A percentile compares a stretch with the other conserved stretches of the same genome.
These are phyloP conservation scores for Cancer borealis DNA, from an alignment of 2,888 invertebrate genomes.

Conservation along the genomic window DNA sequence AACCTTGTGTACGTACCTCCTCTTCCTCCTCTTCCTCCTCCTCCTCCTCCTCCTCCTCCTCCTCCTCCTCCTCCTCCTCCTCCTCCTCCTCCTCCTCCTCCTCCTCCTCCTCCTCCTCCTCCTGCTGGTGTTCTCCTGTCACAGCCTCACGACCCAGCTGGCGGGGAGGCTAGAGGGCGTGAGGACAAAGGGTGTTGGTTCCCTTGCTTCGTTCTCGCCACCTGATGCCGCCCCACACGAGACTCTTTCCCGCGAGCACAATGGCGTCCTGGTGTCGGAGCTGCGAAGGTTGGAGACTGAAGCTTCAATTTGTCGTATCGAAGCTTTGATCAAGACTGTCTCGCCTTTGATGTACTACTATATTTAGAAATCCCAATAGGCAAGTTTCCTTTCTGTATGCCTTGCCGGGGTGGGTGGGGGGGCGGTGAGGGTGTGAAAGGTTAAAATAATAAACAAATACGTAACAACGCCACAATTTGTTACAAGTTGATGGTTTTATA, in stretches of 20 bases:
- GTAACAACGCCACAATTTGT: neutral
- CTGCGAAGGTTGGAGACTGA: neutral
- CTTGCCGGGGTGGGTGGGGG: neutral
- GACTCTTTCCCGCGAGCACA: neutral
- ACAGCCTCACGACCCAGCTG: conserved; percentile 5
- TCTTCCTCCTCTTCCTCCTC: neutral
- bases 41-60: neutral
- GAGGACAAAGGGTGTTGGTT: conserved; percentile 9
- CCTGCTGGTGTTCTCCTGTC: neutral
- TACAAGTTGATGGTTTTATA: neutral
- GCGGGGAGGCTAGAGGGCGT: neutral
- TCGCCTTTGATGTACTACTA: neutral
- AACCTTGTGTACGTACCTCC: neutral
- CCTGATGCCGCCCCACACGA: conserved; percentile 4
- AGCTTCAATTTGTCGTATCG: conserved; percentile 3
- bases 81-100: neutral
- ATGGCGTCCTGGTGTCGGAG: neutral
- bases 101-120: neutral
- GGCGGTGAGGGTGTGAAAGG: neutral
- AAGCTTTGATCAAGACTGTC: conserved; percentile 15
- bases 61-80: neutral
- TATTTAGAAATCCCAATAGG: neutral
- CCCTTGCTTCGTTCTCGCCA: neutral
- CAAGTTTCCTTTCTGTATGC: neutral
- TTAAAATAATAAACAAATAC: neutral